These are phyloP conservation scores for Hybognathus amarus DNA, from an alignment of 2,797 vertebrate genomes.

Conservation along the genomic window DNA sequence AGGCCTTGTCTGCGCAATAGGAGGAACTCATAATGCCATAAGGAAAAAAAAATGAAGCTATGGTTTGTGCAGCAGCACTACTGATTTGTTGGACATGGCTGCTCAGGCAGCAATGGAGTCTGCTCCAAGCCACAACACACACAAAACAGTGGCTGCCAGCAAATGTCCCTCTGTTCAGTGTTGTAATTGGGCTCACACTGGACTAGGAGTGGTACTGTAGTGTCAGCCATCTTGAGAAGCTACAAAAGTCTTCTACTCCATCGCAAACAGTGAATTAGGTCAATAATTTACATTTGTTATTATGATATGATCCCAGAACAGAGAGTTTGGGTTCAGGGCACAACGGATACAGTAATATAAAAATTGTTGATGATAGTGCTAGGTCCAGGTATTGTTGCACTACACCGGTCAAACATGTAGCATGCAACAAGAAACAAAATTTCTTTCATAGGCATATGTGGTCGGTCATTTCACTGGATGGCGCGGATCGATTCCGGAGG, in stretches of 20 bases:
- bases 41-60: conserved; percentile 72
- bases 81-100: conserved; percentile 75
- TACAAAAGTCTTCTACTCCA: not conserved
- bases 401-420: not conserved
- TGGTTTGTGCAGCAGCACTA: conserved; percentile 66
- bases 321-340: not conserved
- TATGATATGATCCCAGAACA: not conserved
- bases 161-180: conserved; percentile 49
- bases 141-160: conserved; percentile 60
- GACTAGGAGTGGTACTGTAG: conserved; percentile 42
- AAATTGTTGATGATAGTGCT: not conserved
- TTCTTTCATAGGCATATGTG: not conserved
- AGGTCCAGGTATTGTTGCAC: not conserved
- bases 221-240: conserved; percentile 55
- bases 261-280: not conserved
- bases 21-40: conserved; percentile 80
- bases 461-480: too few relatives aligned
- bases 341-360: not conserved
- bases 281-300: not conserved
- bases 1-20: conserved; percentile 81
- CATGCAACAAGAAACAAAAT: not conserved
- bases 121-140: conserved; percentile 65
- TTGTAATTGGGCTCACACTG: conserved; percentile 40
- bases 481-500: conserved; percentile 1
- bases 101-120: conserved; percentile 67